Evolutionary conservation across 2,888 invertebrate species (phyloP).

Genomic region (Parnassius smintheus): DNA sequence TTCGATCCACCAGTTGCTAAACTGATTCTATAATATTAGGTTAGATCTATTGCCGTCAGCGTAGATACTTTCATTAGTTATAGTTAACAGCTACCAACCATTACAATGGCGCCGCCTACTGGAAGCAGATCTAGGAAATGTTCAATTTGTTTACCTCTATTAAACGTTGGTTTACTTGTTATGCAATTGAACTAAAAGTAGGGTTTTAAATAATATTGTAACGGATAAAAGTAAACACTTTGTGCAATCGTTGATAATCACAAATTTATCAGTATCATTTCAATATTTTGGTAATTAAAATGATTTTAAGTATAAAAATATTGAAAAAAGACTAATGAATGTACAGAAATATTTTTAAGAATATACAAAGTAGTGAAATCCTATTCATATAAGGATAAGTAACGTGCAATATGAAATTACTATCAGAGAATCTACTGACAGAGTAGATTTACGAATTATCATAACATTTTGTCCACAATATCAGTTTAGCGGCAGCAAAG

Average conservation of each 20-base stretch:
- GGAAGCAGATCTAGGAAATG: constrained; percentile 20
- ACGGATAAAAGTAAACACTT: no score
- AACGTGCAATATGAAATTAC: no score
- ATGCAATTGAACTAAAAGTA: no score
- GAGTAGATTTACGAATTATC: neutral
- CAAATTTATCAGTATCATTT: no score
- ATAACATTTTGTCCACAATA: constrained; percentile 1
- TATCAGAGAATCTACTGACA: neutral
- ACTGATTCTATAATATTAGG: constrained; percentile 56
- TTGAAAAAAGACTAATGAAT: neutral
- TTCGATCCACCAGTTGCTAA: constrained; percentile 73
- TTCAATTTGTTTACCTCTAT: constrained; percentile 41
- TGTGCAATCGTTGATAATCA: no score
- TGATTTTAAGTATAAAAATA: neutral
- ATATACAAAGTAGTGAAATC: neutral
- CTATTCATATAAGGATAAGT: neutral
- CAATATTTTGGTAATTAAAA: no score
- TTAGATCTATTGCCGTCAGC: constrained; percentile 41
- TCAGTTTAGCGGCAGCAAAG: neutral
- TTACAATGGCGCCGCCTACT: constrained; percentile 31
- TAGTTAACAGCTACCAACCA: constrained; percentile 35
- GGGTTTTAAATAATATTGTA: no score
- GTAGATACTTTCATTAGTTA: constrained; percentile 41
- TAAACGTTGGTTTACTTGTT: constrained; percentile 37
- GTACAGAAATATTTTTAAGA: neutral